These are phyloP conservation scores for Delia radicum DNA, from an alignment of 1,140 invertebrate species.

Conservation along the genomic window DNA sequence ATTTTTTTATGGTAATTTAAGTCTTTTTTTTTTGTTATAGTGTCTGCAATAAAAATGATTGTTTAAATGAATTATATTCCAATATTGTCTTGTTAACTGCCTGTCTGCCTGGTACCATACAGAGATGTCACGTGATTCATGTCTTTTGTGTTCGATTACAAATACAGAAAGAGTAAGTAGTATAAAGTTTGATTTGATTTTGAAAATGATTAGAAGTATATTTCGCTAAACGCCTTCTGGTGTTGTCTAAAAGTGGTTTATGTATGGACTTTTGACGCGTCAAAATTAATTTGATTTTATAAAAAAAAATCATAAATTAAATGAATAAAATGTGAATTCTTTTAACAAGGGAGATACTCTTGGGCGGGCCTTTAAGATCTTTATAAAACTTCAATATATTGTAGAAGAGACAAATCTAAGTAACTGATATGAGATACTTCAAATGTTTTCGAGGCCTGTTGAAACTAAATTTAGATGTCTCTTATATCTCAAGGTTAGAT, in stretches of 20 bases:
- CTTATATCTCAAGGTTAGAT: no score
- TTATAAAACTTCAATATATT: no score
- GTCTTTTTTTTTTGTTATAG: neutral
- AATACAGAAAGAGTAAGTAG: neutral
- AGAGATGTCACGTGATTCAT: neutral
- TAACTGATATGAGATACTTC: no score
- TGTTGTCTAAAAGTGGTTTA: constrained; percentile 17
- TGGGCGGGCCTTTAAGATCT: no score
- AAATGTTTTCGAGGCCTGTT: no score
- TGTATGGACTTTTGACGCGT: neutral
- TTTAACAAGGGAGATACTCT: no score
- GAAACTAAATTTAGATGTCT: no score
- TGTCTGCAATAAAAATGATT: neutral
- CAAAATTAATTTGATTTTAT: constrained; percentile 6
- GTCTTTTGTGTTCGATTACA: neutral
- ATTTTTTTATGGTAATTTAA: neutral
- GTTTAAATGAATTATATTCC: neutral
- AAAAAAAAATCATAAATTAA: neutral
- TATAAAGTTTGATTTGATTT: constrained; percentile 5
- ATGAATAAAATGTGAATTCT: no score
- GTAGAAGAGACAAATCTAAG: no score
- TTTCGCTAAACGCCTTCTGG: neutral
- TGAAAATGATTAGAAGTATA: neutral
- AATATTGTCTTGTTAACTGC: neutral
- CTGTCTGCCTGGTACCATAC: neutral